Conservation (phyloP, 2,113 vertebrate species). For the Nibea coibor region DNA sequence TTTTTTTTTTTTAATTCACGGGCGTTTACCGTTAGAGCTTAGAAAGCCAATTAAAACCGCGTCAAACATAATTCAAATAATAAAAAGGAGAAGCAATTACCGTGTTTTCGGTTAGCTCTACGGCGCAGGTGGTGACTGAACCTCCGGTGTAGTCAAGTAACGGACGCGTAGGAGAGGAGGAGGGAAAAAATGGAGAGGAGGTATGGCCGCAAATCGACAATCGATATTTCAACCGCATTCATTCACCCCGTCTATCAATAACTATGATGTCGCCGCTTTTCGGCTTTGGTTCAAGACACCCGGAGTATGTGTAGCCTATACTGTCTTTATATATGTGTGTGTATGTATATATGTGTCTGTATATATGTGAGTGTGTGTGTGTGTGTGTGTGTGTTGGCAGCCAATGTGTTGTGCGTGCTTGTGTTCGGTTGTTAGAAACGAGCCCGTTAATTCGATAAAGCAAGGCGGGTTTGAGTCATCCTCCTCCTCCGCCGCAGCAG, state of each 20-base stretch:
- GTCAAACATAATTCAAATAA: too few species aligned
- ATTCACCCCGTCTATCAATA: slow-evolving; percentile 78
- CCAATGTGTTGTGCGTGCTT: background rate
- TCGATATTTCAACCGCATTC: slow-evolving; percentile 82
- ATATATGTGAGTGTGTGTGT: background rate
- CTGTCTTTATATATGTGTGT: too few species aligned
- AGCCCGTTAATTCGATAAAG: slow-evolving; percentile 72
- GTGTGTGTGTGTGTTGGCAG: background rate
- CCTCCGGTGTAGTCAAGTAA: slow-evolving; percentile 35
- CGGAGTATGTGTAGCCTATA: too few species aligned
- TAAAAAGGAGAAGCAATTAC: background rate
- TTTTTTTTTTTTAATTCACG: background rate
- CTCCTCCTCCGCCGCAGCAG: slow-evolving; percentile 60
- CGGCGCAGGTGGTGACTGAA: slow-evolving; percentile 49
- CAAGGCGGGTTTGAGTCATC: slow-evolving; percentile 75
- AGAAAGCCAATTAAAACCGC: background rate
- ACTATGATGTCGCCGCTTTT: slow-evolving; percentile 57
- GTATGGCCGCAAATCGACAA: slow-evolving; percentile 77
- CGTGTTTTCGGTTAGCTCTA: background rate
- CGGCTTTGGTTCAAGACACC: too few species aligned
- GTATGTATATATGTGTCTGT: too few species aligned
- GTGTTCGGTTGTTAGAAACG: slow-evolving; percentile 13
- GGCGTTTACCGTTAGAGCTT: slow-evolving; percentile 11
- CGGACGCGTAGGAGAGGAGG: slow-evolving; percentile 21
- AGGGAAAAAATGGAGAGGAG: slow-evolving; percentile 58